Percentiles rank a stretch among this genome's conserved stretches.
phyloP scores from a whole-genome alignment of 1,140 invertebrate genomes.

The Scaptomyza graminum region DNA sequence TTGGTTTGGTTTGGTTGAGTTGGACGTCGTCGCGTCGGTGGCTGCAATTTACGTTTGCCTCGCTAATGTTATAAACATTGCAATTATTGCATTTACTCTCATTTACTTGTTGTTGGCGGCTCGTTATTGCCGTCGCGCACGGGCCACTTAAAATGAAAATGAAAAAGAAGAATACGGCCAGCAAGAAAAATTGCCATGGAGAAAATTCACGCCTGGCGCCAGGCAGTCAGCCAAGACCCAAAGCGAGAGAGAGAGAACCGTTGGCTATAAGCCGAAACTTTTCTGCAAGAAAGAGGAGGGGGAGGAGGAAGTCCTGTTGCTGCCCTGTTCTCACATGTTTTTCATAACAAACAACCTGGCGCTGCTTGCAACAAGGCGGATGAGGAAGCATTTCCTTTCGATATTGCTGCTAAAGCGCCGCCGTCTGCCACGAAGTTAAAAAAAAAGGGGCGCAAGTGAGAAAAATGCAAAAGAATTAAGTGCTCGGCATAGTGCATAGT shows the following conservation, averaged over 20 bases:
- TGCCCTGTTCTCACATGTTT: constrained; percentile 52
- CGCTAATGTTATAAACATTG: constrained; percentile 76
- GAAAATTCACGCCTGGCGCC: constrained; percentile 76
- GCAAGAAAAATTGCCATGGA: constrained; percentile 66
- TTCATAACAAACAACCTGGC: constrained; percentile 52
- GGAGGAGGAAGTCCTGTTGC: background rate
- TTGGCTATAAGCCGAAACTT: constrained; percentile 43
- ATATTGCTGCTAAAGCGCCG: background rate
- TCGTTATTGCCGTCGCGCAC: constrained; percentile 73
- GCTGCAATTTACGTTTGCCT: constrained; percentile 63
- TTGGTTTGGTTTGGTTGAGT: constrained; percentile 11
- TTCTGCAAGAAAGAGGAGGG: background rate
- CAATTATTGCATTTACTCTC: constrained; percentile 81
- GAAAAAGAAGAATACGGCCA: background rate
- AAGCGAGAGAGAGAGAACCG: background rate
- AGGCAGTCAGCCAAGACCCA: constrained; percentile 35
- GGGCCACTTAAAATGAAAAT: constrained; percentile 56
- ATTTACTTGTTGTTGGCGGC: constrained; percentile 59
- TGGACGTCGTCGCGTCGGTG: constrained; percentile 58
- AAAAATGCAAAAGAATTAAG: constrained; percentile 39
- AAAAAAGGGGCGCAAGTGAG: constrained; percentile 53
- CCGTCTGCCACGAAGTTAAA: constrained; percentile 17
- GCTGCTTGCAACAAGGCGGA: constrained; percentile 1
- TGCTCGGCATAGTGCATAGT: background rate
- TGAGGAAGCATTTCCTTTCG: constrained; percentile 17